A percentile compares a stretch with the other conserved stretches of the same genome.
Conservation (phyloP, 2,888 invertebrate species). For the Platycnemis pennipes region DNA sequence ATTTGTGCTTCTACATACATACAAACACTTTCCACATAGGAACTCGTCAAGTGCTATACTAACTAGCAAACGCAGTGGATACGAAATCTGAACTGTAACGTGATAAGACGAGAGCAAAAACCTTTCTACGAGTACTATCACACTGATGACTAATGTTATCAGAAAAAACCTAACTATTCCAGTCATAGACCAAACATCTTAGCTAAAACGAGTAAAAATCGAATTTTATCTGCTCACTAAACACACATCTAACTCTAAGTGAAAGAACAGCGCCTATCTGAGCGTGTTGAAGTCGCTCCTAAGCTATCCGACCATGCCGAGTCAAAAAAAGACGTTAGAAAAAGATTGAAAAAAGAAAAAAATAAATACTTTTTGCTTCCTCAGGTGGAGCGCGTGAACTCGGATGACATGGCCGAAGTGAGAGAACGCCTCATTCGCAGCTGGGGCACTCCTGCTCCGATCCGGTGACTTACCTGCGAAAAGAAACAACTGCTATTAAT, state of each 20-base stretch:
- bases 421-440: not conserved
- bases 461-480: slow-evolving; percentile 35
- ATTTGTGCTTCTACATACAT: too few species aligned
- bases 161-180: slow-evolving; percentile 2
- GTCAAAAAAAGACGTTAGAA: too few species aligned
- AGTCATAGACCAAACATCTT: not conserved
- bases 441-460: not conserved
- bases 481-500: not conserved
- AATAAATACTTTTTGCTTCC: slow-evolving; percentile 26
- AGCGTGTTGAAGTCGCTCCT: not conserved
- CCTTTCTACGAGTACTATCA: not conserved
- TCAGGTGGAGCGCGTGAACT: not conserved
- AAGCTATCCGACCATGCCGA: slow-evolving; percentile 33
- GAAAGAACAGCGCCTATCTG: not conserved
- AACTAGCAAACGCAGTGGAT: not conserved
- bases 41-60: not conserved
- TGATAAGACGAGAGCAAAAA: too few species aligned
- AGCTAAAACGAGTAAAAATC: not conserved
- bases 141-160: not conserved
- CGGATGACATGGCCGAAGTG: not conserved
- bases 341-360: not conserved
- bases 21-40: not conserved
- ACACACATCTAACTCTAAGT: slow-evolving; percentile 25
- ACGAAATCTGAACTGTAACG: not conserved
- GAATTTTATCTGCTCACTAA: slow-evolving; percentile 15